Percentiles rank a stretch among this genome's conserved stretches.
phyloP scores from a whole-genome alignment of 2,113 vertebrate genomes.

The Brevimyrus niger region DNA sequence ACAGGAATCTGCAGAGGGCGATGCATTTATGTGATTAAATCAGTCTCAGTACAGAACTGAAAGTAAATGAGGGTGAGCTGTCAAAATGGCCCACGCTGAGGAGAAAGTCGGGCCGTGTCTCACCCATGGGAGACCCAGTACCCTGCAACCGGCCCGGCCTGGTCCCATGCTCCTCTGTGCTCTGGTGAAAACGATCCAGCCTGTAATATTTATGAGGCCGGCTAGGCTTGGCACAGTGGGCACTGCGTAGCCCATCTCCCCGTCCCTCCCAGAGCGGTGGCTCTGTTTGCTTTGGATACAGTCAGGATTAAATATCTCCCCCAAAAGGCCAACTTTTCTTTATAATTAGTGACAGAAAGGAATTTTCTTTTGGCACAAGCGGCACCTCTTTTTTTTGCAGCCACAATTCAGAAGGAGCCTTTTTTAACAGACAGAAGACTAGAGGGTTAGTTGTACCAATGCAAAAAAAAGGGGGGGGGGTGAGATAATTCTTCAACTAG shows the following conservation, averaged over 20 bases:
- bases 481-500: constrained; percentile 37
- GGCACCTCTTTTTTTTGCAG: constrained; percentile 42
- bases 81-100: neutral
- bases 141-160: neutral
- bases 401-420: constrained; percentile 29
- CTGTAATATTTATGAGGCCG: constrained; percentile 30
- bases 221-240: constrained; percentile 34
- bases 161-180: neutral
- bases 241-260: constrained; percentile 45
- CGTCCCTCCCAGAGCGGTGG: constrained; percentile 43
- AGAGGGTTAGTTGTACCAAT: neutral
- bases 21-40: neutral
- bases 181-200: constrained; percentile 16
- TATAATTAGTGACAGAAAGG: constrained; percentile 57
- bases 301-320: constrained; percentile 48
- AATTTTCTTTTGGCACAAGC: constrained; percentile 49
- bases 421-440: constrained; percentile 20
- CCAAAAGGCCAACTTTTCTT: constrained; percentile 45
- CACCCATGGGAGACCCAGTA: neutral
- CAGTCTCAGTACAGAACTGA: neutral
- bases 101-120: neutral
- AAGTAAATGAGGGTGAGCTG: neutral
- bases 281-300: constrained; percentile 64
- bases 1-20: neutral
- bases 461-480: constrained; percentile 16